phyloP scores from a whole-genome alignment of 2,888 invertebrate genomes.

The Oeneis ivallda region DNA sequence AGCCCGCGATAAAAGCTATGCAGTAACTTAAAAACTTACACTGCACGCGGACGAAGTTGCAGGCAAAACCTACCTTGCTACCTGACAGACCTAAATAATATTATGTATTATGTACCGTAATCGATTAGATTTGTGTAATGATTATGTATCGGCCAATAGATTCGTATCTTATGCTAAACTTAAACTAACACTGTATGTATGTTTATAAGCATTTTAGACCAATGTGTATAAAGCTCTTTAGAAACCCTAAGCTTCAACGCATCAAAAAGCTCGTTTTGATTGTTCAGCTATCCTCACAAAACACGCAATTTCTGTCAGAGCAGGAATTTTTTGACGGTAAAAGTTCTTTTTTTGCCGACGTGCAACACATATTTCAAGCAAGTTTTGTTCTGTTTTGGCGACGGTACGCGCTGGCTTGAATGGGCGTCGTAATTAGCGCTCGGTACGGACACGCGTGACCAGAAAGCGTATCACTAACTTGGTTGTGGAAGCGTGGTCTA shows the following conservation, averaged over 20 bases:
- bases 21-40: no score
- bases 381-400: slow-evolving; percentile 7
- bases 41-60: no score
- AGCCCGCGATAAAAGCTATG: no score
- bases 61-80: no score
- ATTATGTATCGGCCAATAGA: no score
- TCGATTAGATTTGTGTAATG: no score
- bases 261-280: background rate
- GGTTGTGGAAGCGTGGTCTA: background rate
- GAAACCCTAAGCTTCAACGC: background rate
- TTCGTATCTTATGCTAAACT: no score
- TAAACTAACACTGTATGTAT: no score
- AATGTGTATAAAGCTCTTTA: no score
- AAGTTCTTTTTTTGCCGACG: slow-evolving; percentile 3
- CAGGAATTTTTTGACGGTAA: background rate
- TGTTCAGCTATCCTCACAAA: background rate
- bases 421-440: slow-evolving; percentile 10
- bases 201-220: no score
- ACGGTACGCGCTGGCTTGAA: slow-evolving; percentile 6
- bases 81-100: no score
- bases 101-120: no score
- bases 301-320: background rate
- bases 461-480: background rate
- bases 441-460: slow-evolving; percentile 1
- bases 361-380: background rate